Percentiles rank a stretch among this genome's conserved stretches.
Evolutionary conservation across 2,888 invertebrate genomes (phyloP).

Genomic region (Diarsia mendica): DNA sequence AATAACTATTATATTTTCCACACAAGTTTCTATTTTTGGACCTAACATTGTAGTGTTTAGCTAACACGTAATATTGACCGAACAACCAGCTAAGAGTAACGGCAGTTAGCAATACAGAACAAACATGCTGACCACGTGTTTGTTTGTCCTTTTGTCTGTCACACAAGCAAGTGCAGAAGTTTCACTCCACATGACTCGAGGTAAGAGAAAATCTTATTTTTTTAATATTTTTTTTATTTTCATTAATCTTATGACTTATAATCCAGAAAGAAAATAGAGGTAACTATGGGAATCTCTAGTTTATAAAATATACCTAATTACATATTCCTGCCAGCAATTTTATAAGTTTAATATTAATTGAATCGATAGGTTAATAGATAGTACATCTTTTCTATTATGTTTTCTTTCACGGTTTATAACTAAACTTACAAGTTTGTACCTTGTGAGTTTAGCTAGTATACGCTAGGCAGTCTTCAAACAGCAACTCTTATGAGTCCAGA

Average conservation of each 20-base stretch:
- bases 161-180: constrained; percentile 17
- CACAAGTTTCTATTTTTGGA: not conserved
- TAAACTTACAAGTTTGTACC: no score
- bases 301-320: not conserved
- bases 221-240: no score
- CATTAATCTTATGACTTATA: not conserved
- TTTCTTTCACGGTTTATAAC: no score
- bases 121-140: constrained; percentile 56
- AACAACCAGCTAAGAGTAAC: constrained; percentile 51
- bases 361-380: no score
- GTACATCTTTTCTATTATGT: no score
- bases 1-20: not conserved
- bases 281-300: not conserved
- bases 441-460: no score
- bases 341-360: not conserved
- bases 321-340: not conserved
- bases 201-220: no score
- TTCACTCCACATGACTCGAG: not conserved
- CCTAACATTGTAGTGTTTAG: not conserved
- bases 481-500: no score
- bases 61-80: constrained; percentile 30
- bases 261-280: not conserved
- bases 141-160: constrained; percentile 44
- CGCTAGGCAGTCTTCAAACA: no score
- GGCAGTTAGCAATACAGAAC: constrained; percentile 54